phyloP scores from a whole-genome alignment of 1,140 invertebrate genomes.

The Brachionus plicatilis region DNA sequence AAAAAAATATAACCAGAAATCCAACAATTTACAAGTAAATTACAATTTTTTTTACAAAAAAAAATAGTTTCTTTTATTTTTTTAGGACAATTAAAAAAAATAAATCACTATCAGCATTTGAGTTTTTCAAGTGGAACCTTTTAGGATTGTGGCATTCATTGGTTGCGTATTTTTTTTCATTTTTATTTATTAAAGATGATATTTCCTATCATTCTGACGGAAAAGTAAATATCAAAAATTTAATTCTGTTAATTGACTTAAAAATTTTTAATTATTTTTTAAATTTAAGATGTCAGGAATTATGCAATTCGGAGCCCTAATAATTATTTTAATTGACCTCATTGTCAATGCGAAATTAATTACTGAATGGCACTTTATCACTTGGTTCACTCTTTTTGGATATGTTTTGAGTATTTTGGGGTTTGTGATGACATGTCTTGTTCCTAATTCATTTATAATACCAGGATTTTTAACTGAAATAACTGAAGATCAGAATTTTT shows the following conservation, averaged over 20 bases:
- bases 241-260: neutral
- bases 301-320: neutral
- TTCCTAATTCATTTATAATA: conserved; percentile 36
- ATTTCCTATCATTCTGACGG: neutral
- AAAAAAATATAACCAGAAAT: neutral
- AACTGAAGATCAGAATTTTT: conserved; percentile 32
- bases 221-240: neutral
- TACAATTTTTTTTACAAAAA: neutral
- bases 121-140: conserved; percentile 22
- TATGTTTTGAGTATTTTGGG: neutral
- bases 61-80: neutral
- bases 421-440: neutral
- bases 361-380: neutral
- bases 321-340: neutral
- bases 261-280: neutral
- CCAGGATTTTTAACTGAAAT: neutral
- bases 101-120: conserved; percentile 1
- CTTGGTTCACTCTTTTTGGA: neutral
- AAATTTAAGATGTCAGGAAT: neutral
- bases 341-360: conserved; percentile 30
- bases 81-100: conserved; percentile 8
- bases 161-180: conserved; percentile 32
- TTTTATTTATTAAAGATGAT: neutral
- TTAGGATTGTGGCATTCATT: conserved; percentile 14
- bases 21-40: conserved; percentile 28